A percentile compares a stretch with the other conserved stretches of the same genome.
Evolutionary conservation across 2,113 vertebrate species (phyloP).

Genomic region (Nothoprocta perdicaria): DNA sequence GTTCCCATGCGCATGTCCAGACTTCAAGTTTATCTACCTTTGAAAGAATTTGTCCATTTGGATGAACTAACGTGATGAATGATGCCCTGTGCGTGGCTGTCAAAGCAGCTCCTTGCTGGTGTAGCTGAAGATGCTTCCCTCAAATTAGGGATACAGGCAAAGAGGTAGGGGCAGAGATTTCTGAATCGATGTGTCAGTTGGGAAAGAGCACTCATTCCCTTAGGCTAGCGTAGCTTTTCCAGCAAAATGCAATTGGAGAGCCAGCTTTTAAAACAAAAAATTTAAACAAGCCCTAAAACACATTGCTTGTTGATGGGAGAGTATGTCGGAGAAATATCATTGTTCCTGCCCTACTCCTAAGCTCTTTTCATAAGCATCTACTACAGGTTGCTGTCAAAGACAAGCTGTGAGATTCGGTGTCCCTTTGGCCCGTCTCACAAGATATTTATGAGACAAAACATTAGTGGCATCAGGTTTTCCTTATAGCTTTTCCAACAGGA

Average conservation of each 20-base stretch:
- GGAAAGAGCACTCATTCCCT: not conserved
- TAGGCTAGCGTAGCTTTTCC: slow-evolving; percentile 21
- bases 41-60: not conserved
- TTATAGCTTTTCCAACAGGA: not conserved
- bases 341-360: slow-evolving; percentile 19
- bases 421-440: not conserved
- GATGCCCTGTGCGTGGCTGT: not conserved
- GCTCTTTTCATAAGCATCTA: not conserved
- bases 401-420: not conserved
- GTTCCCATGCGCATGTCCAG: not conserved
- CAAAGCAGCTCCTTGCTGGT: slow-evolving; percentile 21
- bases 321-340: not conserved
- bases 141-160: not conserved
- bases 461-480: slow-evolving; percentile 11
- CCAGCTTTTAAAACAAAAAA: slow-evolving; percentile 32
- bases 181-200: not conserved
- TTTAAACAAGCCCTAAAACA: slow-evolving; percentile 27
- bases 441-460: slow-evolving; percentile 20
- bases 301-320: not conserved
- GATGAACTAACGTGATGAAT: not conserved
- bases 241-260: slow-evolving; percentile 51
- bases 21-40: not conserved
- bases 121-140: not conserved
- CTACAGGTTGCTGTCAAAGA: not conserved
- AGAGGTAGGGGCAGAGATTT: not conserved